Conservation (phyloP, 2,888 invertebrate genomes). For the Spisula subtruncata region DNA sequence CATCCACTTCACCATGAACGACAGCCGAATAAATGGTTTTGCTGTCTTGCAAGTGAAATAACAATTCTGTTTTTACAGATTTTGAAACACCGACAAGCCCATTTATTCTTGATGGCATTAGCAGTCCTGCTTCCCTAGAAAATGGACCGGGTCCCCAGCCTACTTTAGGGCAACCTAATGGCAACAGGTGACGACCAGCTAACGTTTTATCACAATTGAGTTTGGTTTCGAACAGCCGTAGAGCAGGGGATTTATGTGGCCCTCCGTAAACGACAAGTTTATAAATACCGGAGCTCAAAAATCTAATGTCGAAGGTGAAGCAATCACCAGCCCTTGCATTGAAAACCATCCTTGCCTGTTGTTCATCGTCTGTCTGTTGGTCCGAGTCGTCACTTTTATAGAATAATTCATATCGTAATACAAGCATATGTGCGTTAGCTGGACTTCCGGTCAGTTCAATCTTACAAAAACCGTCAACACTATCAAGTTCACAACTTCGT, state of each 20-base stretch:
- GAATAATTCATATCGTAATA: constrained; percentile 68
- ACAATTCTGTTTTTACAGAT: constrained; percentile 45
- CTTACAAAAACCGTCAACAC: constrained; percentile 52
- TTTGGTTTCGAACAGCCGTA: constrained; percentile 68
- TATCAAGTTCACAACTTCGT: constrained; percentile 45
- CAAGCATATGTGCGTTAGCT: constrained; percentile 65
- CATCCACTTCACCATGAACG: constrained; percentile 40
- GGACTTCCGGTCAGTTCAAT: constrained; percentile 63
- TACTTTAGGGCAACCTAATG: constrained; percentile 57
- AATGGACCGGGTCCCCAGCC: constrained; percentile 73
- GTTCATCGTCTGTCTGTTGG: constrained; percentile 23
- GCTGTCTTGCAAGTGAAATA: constrained; percentile 57
- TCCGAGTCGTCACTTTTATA: constrained; percentile 49
- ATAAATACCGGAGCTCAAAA: constrained; percentile 64
- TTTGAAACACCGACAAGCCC: constrained; percentile 62
- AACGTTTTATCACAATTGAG: constrained; percentile 55
- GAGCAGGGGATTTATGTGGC: constrained; percentile 58
- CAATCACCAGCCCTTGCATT: constrained; percentile 64
- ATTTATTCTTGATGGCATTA: constrained; percentile 67
- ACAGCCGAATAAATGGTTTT: constrained; percentile 46
- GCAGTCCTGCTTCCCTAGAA: constrained; percentile 61
- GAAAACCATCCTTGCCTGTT: constrained; percentile 63
- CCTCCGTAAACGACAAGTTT: constrained; percentile 71
- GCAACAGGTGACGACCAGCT: constrained; percentile 51
- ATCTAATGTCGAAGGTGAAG: constrained; percentile 67